Base-by-base conservation (phyloP, 2,113 vertebrate species). In the Petroica traversi region DNA sequence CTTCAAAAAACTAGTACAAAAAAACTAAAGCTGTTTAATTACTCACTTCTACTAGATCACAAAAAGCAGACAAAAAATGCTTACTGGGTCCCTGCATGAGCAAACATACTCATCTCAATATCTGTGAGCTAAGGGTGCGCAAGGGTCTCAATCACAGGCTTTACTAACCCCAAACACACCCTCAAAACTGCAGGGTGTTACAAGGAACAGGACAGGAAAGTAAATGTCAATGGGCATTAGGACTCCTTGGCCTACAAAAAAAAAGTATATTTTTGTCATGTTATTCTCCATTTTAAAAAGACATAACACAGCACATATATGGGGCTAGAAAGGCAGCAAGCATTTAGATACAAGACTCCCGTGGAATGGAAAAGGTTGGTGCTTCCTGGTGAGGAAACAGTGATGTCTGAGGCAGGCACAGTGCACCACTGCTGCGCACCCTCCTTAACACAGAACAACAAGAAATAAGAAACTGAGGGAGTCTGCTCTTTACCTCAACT, bases 191-290 rank as follows among this genome's bases (percentile, higher is more conserved):
- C 33, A 77, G 67, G 14, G 63, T 23, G 6, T 31, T 55, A 9
- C 1, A 73, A 85, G 20, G 24, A 85, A 54, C 1, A 11, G 14
- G 14, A 58, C 3, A 54, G 29, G 14, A 83, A 76, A 76, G 91
- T 19, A 34, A n/a, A 48, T 33, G 3, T 5, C 31, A 25, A 1
- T 46, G 24, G 5, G 16, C 23, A 80, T 67, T 77, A 78, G 11
- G 29, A 14, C 22, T 57, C 17, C 22, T 14, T 43, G 24, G 20
- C 9, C 54, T 88, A 71, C 71, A 49, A 82, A 82, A 78, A 85
- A 54, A 2, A 58, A 0, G 2, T 5, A 2, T 6, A 4, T 15
- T 76, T 55, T 72, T 66, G 22, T 52, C 17, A 41, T 11, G 9
- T 41, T 69, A 16, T 40, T 73, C 24, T 76, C 19, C 4, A 33